Evolutionary conservation across 2,113 vertebrate genomes (phyloP).

Genomic region (Neodon shergylaensis): DNA sequence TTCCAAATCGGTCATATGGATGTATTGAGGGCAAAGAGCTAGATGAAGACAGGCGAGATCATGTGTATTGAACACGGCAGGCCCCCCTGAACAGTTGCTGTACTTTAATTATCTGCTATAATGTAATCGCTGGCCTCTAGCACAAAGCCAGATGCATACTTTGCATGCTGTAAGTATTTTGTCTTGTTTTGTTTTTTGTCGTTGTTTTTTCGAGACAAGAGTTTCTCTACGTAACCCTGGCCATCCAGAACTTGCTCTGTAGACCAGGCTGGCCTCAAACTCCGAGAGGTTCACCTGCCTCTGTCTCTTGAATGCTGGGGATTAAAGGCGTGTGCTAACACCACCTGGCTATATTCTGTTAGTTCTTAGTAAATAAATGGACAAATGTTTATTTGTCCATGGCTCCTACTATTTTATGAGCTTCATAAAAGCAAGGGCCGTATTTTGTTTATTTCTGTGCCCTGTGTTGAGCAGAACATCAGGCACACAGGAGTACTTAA

Average conservation of each 20-base stretch:
- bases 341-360: neutral
- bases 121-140: neutral
- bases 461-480: neutral
- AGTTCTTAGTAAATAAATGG: conserved; percentile 1
- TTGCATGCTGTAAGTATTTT: conserved; percentile 3
- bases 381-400: neutral
- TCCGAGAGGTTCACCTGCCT: neutral
- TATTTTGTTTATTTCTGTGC: conserved; percentile 48
- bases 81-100: neutral
- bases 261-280: neutral
- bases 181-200: neutral
- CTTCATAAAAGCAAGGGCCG: conserved; percentile 2
- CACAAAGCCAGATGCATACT: neutral
- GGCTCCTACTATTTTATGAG: neutral
- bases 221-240: neutral
- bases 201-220: neutral
- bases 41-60: neutral
- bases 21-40: neutral
- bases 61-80: too few species aligned
- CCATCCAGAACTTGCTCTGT: neutral
- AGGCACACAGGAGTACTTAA: neutral
- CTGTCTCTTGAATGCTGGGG: neutral
- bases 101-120: neutral
- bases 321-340: neutral
- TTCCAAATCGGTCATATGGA: neutral